Percentiles rank a stretch among this genome's conserved stretches.
phyloP scores from a whole-genome alignment of 2,888 invertebrate genomes.

The Amphipoea oculea region DNA sequence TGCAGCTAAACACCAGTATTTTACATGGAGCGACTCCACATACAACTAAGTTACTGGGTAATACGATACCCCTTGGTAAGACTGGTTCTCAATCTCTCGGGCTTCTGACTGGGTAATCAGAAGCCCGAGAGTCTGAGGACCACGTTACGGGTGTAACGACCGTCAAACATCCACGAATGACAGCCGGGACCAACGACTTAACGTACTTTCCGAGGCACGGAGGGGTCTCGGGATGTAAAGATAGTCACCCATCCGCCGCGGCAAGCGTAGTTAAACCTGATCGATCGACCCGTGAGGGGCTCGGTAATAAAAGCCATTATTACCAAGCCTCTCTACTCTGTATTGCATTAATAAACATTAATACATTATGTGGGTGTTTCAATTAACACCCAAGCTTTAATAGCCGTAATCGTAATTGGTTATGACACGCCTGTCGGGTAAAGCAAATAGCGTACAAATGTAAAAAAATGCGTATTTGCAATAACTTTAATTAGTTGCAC shows the following conservation, averaged over 20 bases:
- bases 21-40: not conserved
- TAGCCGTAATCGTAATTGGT: slow-evolving; percentile 48
- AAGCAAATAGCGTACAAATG: slow-evolving; percentile 31
- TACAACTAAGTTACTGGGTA: not conserved
- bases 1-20: not conserved
- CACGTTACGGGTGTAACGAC: not conserved
- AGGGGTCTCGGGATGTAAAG: not conserved
- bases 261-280: not conserved
- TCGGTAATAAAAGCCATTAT: not conserved
- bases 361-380: slow-evolving; percentile 53
- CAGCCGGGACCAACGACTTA: not conserved
- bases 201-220: not conserved
- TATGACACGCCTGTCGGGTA: slow-evolving; percentile 10
- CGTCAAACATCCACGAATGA: not conserved
- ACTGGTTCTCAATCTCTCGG: not conserved
- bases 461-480: slow-evolving; percentile 39
- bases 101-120: not conserved
- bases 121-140: too few species aligned
- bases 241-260: not conserved
- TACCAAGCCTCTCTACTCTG: not conserved
- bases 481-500: slow-evolving; percentile 37
- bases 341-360: slow-evolving; percentile 46
- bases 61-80: not conserved
- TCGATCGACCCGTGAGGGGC: not conserved
- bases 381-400: slow-evolving; percentile 65